phyloP scores from a whole-genome alignment of 35 echinoderm and acorn worm species.

The Nesometra sesokonis region DNA sequence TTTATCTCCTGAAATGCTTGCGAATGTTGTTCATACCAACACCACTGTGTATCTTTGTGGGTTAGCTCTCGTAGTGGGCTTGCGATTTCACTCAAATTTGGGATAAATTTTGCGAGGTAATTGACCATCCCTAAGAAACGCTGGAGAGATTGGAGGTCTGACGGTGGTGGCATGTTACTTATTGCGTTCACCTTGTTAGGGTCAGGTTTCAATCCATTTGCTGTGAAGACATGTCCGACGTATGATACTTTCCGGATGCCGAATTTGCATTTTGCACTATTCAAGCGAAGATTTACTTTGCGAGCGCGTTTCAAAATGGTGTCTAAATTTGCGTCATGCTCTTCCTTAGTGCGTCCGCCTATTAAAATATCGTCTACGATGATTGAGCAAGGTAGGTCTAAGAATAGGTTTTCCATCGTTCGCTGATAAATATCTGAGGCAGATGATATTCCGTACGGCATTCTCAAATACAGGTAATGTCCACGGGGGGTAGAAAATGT shows the following conservation, averaged over 20 bases:
- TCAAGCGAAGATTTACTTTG: background rate
- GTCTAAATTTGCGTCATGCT: background rate
- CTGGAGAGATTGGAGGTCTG: constrained; percentile 2
- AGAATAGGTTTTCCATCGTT: constrained; percentile 31
- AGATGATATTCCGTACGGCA: constrained; percentile 26
- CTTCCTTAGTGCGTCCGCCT: background rate
- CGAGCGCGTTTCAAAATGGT: background rate
- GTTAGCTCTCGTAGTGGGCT: constrained; percentile 22
- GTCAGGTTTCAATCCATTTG: background rate
- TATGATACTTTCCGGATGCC: background rate
- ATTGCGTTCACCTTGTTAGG: background rate
- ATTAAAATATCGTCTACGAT: constrained; percentile 28
- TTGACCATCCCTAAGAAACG: constrained; percentile 25
- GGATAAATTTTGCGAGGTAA: constrained; percentile 41
- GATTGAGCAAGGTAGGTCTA: constrained; percentile 17
- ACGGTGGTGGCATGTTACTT: constrained; percentile 2
- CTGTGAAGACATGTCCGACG: background rate
- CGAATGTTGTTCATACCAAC: background rate
- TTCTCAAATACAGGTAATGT: background rate
- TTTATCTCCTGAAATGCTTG: too few species aligned
- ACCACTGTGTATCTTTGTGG: constrained; percentile 10
- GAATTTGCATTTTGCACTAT: background rate
- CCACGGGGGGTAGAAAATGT: constrained; percentile 13
- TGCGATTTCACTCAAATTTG: constrained; percentile 3
- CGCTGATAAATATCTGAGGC: constrained; percentile 29